These are phyloP conservation scores for Scaptomyza graminum DNA, from an alignment of 1,140 invertebrate species.

Conservation along the genomic window DNA sequence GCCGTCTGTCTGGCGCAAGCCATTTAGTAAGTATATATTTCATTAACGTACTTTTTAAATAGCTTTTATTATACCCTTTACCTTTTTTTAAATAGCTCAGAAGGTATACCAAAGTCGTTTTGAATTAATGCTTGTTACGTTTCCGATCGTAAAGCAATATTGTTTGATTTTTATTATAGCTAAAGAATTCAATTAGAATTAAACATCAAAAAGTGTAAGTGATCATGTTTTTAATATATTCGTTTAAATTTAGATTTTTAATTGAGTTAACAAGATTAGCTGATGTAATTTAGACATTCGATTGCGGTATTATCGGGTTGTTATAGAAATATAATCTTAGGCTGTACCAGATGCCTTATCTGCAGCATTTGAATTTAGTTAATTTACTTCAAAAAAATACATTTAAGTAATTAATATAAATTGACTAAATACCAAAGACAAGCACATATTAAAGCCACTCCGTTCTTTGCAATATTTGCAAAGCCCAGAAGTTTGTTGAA, in stretches of 20 bases:
- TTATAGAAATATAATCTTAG: slow-evolving; percentile 12
- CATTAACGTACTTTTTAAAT: neutral
- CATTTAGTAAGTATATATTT: slow-evolving; percentile 1
- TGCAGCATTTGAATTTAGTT: neutral
- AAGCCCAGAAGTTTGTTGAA: slow-evolving; percentile 31
- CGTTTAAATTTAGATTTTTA: too few species aligned
- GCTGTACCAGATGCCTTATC: too few species aligned
- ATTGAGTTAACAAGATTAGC: slow-evolving; percentile 22
- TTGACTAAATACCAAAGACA: neutral
- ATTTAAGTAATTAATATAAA: neutral
- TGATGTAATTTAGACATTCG: slow-evolving; percentile 47
- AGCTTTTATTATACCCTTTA: neutral
- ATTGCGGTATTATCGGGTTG: slow-evolving; percentile 32
- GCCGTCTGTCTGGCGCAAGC: slow-evolving; percentile 8
- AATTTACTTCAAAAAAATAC: neutral
- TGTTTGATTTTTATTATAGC: too few species aligned
- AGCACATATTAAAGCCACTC: neutral
- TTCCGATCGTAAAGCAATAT: too few species aligned
- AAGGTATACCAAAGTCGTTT: neutral
- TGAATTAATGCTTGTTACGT: too few species aligned
- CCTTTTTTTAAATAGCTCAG: neutral
- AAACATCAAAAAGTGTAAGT: too few species aligned
- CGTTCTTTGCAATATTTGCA: slow-evolving; percentile 25
- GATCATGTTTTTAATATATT: too few species aligned
- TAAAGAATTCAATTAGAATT: too few species aligned